Base-by-base conservation (phyloP, 2,113 vertebrate genomes). In the Seriola quinqueradiata region DNA sequence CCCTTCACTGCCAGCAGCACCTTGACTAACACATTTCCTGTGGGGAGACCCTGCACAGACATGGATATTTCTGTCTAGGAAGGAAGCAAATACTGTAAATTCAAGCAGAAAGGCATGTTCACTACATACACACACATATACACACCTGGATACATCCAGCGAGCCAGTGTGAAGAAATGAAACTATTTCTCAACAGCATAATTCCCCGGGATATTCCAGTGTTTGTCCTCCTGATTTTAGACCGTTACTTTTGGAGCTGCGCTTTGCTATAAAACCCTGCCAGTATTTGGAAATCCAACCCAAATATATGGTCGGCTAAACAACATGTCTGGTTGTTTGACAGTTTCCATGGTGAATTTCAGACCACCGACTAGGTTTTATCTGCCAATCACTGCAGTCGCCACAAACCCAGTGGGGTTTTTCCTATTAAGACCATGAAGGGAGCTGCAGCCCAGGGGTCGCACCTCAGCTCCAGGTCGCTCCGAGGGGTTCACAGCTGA, bases 241-340 rank as follows among this genome's bases (percentile, higher is more conserved):
- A 57, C 23, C 12, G 44, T 80, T 75, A 44, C 82, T 75, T 75
- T 76, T 69, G 77, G 4, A 17, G 12, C 70, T 13, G 66, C 0
- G 11, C 21, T 84, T 42, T 40, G 61, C 71, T 69, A 0, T 36
- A 67, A 65, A 81, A 78, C 63, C 3, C 63, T 13, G 80, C 58
- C 84, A 85, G 64, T 61, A 69, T 79, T 80, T 76, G 25, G 67
- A 82, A 82, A 78, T 81, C 78, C 82, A 90, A 90, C 77, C 79
- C 60, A 89, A 87, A 85, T 82, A 80, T 70, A 77, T 44, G 66
- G 68, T 73, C 12, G 5, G 58, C 69, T 61, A 83, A 88, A 85
- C 83, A 85, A 71, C 64, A 48, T 12, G 71, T 83, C 81, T 86
- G 79, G 14, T 67, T 90, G 84, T 91, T 90, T 91, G 78, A 84